These are phyloP conservation scores for Leptoclinus maculatus DNA, from an alignment of 2,797 vertebrate species.

Conservation along the genomic window DNA sequence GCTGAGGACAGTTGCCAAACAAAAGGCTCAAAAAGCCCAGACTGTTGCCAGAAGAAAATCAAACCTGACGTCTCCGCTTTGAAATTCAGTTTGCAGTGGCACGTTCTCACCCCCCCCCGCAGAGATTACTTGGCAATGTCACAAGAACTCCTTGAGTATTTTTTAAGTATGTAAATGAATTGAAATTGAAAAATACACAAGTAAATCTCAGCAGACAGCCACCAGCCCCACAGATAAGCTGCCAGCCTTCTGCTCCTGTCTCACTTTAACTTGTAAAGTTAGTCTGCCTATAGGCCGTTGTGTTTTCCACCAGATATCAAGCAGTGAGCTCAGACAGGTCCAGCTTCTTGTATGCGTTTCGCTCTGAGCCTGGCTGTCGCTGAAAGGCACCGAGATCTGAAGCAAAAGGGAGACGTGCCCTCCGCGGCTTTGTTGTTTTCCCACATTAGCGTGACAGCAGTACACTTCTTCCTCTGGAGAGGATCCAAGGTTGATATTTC, in stretches of 20 bases:
- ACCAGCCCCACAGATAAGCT: constrained; percentile 56
- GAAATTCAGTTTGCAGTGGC: constrained; percentile 45
- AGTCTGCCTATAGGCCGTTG: constrained; percentile 32
- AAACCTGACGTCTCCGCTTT: constrained; percentile 44
- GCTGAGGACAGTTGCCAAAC: constrained; percentile 42
- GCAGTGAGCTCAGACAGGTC: constrained; percentile 48
- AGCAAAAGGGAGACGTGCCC: constrained; percentile 47
- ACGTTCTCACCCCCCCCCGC: constrained; percentile 45
- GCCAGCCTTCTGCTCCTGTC: constrained; percentile 59
- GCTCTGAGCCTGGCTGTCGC: constrained; percentile 20
- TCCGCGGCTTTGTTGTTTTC: constrained; percentile 60
- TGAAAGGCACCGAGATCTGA: constrained; percentile 58
- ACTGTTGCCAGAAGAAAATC: constrained; percentile 41
- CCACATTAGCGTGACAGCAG: constrained; percentile 67
- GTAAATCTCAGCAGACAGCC: constrained; percentile 68
- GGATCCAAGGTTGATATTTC: constrained; percentile 76
- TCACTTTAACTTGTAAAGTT: constrained; percentile 46
- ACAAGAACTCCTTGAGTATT: constrained; percentile 52
- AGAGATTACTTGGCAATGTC: constrained; percentile 64
- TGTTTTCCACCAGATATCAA: constrained; percentile 42
- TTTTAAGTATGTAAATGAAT: constrained; percentile 74
- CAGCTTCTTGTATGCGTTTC: constrained; percentile 20
- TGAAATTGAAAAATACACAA: constrained; percentile 60
- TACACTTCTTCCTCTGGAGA: constrained; percentile 58
- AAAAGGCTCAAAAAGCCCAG: constrained; percentile 45